Conservation (phyloP, 2,888 invertebrate genomes). For the Argyresthia goedartella region DNA sequence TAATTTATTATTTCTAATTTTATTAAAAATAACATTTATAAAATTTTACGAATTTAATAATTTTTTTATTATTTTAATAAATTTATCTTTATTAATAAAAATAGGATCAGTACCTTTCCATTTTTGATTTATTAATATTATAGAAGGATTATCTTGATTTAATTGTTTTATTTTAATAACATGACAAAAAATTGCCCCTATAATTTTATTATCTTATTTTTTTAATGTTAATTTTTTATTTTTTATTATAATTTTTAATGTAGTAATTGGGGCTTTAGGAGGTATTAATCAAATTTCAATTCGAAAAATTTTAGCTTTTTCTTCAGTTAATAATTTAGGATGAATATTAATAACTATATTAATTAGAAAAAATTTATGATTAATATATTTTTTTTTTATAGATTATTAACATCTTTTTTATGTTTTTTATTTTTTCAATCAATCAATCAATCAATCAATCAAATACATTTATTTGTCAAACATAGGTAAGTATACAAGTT, state of each 20-base stretch:
- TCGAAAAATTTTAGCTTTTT: conserved; percentile 73
- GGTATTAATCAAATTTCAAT: conserved; percentile 67
- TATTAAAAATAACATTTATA: conserved; percentile 40
- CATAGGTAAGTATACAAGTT: too few species aligned
- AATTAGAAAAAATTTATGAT: conserved; percentile 55
- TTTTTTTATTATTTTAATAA: conserved; percentile 35
- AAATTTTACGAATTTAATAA: conserved; percentile 38
- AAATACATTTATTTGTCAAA: too few species aligned
- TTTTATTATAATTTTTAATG: conserved; percentile 50
- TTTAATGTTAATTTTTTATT: conserved; percentile 48
- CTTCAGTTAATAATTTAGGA: conserved; percentile 74
- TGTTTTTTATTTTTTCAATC: conserved; percentile 54
- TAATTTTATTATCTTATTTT: conserved; percentile 65
- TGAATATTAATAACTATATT: conserved; percentile 63
- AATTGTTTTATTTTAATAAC: conserved; percentile 70
- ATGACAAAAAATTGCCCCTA: conserved; percentile 76
- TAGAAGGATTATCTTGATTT: conserved; percentile 70
- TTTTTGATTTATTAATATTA: conserved; percentile 72
- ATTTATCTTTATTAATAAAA: conserved; percentile 62
- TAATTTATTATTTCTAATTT: conserved; percentile 62
- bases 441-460: too few species aligned
- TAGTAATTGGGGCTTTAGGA: conserved; percentile 58
- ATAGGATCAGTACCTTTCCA: conserved; percentile 71
- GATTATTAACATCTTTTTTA: conserved; percentile 50
- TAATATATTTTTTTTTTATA: conserved; percentile 57